A percentile compares a stretch with the other conserved stretches of the same genome.
Evolutionary conservation across 2,888 invertebrate genomes (phyloP).

Genomic region (Drosophila rellima): DNA sequence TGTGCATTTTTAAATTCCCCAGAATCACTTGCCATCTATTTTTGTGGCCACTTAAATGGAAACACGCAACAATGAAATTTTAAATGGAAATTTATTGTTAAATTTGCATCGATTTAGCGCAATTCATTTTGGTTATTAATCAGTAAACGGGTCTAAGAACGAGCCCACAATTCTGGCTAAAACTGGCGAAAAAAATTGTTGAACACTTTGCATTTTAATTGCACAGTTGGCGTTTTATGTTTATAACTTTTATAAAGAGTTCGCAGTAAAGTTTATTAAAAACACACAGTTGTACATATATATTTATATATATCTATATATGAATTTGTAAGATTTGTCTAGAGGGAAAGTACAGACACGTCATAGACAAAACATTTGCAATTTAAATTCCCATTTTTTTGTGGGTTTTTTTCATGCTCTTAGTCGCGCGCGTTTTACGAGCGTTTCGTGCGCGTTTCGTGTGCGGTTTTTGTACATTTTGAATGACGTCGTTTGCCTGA

Average conservation of each 20-base stretch:
- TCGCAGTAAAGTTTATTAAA: conserved; percentile 64
- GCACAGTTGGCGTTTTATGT: conserved; percentile 43
- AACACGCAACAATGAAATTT: conserved; percentile 38
- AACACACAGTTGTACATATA: conserved; percentile 18
- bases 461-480: conserved; percentile 36
- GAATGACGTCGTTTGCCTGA: conserved; percentile 56
- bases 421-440: conserved; percentile 42
- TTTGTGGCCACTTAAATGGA: conserved; percentile 53
- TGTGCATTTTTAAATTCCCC: conserved; percentile 31
- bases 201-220: conserved; percentile 62
- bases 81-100: conserved; percentile 42
- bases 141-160: conserved; percentile 13
- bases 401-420: conserved; percentile 4
- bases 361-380: conserved; percentile 44
- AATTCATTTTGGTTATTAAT: conserved; percentile 23
- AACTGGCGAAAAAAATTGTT: conserved; percentile 13
- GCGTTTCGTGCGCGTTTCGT: conserved; percentile 39
- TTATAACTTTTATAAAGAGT: conserved; percentile 40
- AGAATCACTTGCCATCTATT: conserved; percentile 39
- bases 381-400: conserved; percentile 5
- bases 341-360: conserved; percentile 51
- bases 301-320: conserved; percentile 8
- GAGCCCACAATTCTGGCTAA: conserved; percentile 43
- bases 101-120: conserved; percentile 20
- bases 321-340: conserved; percentile 35